phyloP scores from a whole-genome alignment of 2,113 vertebrate genomes.

The Ailuropoda melanoleuca region DNA sequence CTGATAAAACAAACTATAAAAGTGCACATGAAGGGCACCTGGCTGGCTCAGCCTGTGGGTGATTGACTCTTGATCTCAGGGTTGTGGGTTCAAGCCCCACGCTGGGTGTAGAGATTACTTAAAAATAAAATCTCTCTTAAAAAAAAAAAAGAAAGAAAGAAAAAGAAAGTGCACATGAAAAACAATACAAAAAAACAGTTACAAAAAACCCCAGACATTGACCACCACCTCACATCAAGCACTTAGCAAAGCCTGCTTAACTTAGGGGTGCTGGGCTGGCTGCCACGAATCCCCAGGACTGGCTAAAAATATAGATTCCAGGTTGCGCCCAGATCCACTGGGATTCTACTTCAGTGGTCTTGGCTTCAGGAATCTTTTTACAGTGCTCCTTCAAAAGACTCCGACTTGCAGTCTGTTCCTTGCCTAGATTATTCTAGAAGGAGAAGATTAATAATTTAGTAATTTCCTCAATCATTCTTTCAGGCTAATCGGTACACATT shows the following conservation, averaged over 20 bases:
- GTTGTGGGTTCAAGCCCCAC: background rate
- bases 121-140: background rate
- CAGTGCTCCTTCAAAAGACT: background rate
- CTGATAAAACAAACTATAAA: background rate
- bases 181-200: too few relatives aligned
- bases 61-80: background rate
- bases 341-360: background rate
- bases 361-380: background rate
- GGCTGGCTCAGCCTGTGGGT: background rate
- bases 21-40: background rate
- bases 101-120: background rate
- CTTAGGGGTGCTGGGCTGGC: background rate
- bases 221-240: background rate
- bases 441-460: background rate
- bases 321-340: background rate
- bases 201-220: background rate
- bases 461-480: conserved; percentile 27
- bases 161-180: background rate
- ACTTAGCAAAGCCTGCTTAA: background rate
- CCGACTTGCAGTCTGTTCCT: background rate
- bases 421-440: background rate
- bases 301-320: background rate
- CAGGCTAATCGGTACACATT: background rate
- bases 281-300: background rate
- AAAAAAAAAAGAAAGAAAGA: background rate